phyloP scores from a whole-genome alignment of 2,888 invertebrate genomes.

The Netelia melanura region DNA sequence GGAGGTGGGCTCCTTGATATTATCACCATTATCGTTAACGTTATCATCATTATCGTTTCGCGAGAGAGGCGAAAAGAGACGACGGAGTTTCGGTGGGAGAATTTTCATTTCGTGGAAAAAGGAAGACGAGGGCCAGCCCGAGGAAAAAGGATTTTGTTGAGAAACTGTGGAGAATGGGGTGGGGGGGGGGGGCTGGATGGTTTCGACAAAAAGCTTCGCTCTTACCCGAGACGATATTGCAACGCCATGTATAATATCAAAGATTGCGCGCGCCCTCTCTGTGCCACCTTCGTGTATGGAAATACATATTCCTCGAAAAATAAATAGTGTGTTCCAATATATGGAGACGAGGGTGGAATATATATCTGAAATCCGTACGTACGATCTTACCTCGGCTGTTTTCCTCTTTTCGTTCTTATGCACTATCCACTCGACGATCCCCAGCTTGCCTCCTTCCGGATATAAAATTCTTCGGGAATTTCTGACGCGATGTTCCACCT shows the following conservation, averaged over 20 bases:
- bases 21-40: conserved; percentile 51
- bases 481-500: conserved; percentile 42
- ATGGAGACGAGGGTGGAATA: conserved; percentile 46
- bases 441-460: conserved; percentile 42
- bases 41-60: conserved; percentile 49
- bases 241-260: not conserved
- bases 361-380: conserved; percentile 56
- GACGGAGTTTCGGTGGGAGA: conserved; percentile 30
- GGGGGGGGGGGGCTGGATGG: not conserved
- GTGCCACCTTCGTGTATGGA: not conserved
- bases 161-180: not conserved
- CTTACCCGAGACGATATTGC: not conserved
- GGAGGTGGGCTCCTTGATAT: conserved; percentile 17
- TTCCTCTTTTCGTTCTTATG: conserved; percentile 21
- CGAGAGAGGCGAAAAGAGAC: conserved; percentile 11
- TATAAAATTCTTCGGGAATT: conserved; percentile 59
- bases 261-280: not conserved
- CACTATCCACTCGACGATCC: conserved; percentile 2
- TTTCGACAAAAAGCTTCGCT: not conserved
- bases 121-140: not conserved
- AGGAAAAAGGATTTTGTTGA: not conserved
- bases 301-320: conserved; percentile 36
- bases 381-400: conserved; percentile 40
- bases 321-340: conserved; percentile 57
- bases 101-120: conserved; percentile 11